Percentiles rank a stretch among this genome's conserved stretches.
phyloP scores from a whole-genome alignment of 2,797 vertebrate species.

The Sebastes cheni region DNA sequence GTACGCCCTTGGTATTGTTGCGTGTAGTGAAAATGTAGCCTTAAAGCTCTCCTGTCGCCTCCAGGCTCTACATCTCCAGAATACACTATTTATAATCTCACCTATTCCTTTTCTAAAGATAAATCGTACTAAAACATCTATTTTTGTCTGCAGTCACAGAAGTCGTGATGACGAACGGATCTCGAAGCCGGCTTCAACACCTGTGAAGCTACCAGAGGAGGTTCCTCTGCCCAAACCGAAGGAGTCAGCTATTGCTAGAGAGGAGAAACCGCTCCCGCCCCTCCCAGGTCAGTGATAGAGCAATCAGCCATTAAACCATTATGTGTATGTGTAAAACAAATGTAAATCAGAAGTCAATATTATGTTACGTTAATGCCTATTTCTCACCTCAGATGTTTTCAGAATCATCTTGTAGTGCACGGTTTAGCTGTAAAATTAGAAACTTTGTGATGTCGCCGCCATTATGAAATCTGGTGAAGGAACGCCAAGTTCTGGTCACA shows the following conservation, averaged over 20 bases:
- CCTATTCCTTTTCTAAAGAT: constrained; percentile 33
- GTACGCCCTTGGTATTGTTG: background rate
- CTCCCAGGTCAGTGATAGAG: constrained; percentile 88
- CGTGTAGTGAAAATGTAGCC: background rate
- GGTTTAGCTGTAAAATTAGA: too few species aligned
- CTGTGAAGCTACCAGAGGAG: constrained; percentile 90
- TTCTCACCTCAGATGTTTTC: too few species aligned
- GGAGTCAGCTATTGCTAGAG: constrained; percentile 85
- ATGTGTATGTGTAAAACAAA: background rate
- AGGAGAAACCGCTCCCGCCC: constrained; percentile 91
- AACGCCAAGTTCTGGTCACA: fast-evolving
- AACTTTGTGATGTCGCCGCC: fast-evolving
- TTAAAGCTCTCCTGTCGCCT: constrained; percentile 11
- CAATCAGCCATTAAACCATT: background rate
- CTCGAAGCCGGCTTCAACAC: constrained; percentile 89
- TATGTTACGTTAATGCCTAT: fast-evolving
- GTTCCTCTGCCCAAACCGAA: constrained; percentile 81
- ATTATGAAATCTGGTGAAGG: too few species aligned
- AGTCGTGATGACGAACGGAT: constrained; percentile 93
- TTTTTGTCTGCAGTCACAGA: constrained; percentile 85
- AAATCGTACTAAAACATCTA: constrained; percentile 16
- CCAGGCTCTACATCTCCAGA: constrained; percentile 27
- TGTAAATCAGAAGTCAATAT: background rate
- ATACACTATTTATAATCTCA: constrained; percentile 41
- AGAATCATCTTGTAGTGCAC: too few species aligned